A percentile compares a stretch with the other conserved stretches of the same genome.
Evolutionary conservation across 2,888 invertebrate genomes (phyloP).

Genomic region (Galeruca laticollis): DNA sequence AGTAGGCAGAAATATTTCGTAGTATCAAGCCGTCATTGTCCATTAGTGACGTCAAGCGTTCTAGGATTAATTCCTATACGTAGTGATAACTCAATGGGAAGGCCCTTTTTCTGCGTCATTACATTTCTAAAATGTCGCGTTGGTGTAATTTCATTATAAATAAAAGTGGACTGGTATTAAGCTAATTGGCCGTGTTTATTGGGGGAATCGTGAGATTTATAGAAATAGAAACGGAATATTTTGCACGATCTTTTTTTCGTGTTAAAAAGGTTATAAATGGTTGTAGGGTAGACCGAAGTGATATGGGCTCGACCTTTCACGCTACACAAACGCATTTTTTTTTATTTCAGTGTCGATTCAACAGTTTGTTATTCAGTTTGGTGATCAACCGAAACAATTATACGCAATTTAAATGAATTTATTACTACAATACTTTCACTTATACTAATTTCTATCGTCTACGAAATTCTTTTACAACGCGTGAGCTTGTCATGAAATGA

Average conservation of each 20-base stretch:
- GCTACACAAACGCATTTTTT: neutral
- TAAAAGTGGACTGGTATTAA: slow-evolving; percentile 48
- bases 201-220: slow-evolving; percentile 33
- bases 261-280: slow-evolving; percentile 5
- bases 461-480: no score
- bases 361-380: neutral
- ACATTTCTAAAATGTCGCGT: slow-evolving; percentile 58
- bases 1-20: slow-evolving; percentile 27
- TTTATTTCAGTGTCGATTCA: neutral
- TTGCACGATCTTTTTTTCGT: slow-evolving; percentile 6
- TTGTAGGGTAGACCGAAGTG: slow-evolving; percentile 3
- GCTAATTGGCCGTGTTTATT: slow-evolving; percentile 48
- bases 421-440: no score
- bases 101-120: slow-evolving; percentile 57
- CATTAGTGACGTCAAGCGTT: slow-evolving; percentile 51
- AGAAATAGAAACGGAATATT: slow-evolving; percentile 16
- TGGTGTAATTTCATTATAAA: slow-evolving; percentile 51
- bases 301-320: slow-evolving; percentile 4
- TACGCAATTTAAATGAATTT: no score
- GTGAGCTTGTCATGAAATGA: no score
- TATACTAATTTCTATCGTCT: no score
- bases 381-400: no score
- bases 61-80: slow-evolving; percentile 39
- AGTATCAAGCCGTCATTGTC: slow-evolving; percentile 56
- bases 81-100: slow-evolving; percentile 42